phyloP scores from a whole-genome alignment of 2,888 invertebrate genomes.

The Epiblema foenella region DNA sequence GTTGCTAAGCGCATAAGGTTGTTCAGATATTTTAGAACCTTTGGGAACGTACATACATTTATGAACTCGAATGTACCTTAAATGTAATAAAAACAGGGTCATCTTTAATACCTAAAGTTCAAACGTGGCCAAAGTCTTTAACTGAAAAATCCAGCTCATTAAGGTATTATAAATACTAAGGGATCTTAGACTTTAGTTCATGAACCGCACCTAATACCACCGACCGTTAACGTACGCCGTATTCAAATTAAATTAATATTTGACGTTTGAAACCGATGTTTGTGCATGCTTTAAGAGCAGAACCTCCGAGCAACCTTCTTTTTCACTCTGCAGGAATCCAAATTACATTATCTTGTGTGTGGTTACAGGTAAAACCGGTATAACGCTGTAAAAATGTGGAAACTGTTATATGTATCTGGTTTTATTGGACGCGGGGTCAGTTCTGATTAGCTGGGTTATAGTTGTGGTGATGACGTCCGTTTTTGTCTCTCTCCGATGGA shows the following conservation, averaged over 20 bases:
- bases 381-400: conserved; percentile 66
- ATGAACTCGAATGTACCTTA: no score
- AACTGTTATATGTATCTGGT: conserved; percentile 55
- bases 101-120: no score
- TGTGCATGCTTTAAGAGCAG: conserved; percentile 55
- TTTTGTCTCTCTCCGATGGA: conserved; percentile 62
- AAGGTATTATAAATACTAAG: not conserved
- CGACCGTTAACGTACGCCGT: conserved; percentile 71
- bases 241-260: conserved; percentile 77
- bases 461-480: conserved; percentile 66
- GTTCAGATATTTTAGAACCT: no score
- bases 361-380: conserved; percentile 81
- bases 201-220: not conserved
- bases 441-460: conserved; percentile 76
- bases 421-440: conserved; percentile 63
- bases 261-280: conserved; percentile 63
- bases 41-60: no score
- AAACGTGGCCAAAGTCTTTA: not conserved
- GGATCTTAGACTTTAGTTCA: not conserved
- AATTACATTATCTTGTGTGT: conserved; percentile 80
- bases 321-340: conserved; percentile 81
- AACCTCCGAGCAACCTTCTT: conserved; percentile 74
- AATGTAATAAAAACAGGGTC: no score
- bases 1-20: no score
- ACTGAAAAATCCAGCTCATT: not conserved